Base-by-base conservation (phyloP, 2,888 invertebrate genomes). In the Hydraecia micacea region DNA sequence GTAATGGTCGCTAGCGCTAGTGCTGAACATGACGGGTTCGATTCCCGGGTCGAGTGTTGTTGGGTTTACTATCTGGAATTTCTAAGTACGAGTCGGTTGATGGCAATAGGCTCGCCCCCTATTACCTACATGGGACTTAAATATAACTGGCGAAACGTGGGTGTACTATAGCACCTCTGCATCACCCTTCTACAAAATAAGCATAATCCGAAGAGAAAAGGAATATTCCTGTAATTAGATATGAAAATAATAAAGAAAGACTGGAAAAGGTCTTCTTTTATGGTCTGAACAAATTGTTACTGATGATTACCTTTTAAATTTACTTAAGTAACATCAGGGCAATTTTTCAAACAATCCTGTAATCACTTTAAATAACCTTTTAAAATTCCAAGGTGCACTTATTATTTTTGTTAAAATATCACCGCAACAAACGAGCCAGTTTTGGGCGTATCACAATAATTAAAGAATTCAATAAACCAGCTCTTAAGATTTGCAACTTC, bases 401-500 rank as follows among this genome's bases (percentile, higher is more conserved):
- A 67, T 87, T 86, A 83, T 84, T 86, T 87, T 88, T 80, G 80
- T 87, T 88, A 87, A 90, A 90, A 91, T 91, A 91, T 88, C 91
- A 89, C 88, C 75, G 81, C 79, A 84, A 87, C 87, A 87, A 91
- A 78, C 77, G 75, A 88, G 85, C 87, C 89, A 88, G 87, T 90
- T 92, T 92, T 84, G 87, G 88, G 80, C 75, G 87, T 90, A 89
- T 92, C 90, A 88, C 83, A 88, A 90, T 93, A 91, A 92, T 92
- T 91, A 91, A 90, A 80, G 88, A 90, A 92, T 93, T 93, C 92
- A 94, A 92, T 93, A 91, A 91, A 90, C 89, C 81, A 83, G 83
- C 83, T 87, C 77, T 85, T 86, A 87, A 86, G 78, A 87, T 89
- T 91, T 88, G 81, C 84, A 81, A 79, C 82, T 85, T 85, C 77